Conservation (phyloP, 2,888 invertebrate species). For the Drosophila anomalata region DNA sequence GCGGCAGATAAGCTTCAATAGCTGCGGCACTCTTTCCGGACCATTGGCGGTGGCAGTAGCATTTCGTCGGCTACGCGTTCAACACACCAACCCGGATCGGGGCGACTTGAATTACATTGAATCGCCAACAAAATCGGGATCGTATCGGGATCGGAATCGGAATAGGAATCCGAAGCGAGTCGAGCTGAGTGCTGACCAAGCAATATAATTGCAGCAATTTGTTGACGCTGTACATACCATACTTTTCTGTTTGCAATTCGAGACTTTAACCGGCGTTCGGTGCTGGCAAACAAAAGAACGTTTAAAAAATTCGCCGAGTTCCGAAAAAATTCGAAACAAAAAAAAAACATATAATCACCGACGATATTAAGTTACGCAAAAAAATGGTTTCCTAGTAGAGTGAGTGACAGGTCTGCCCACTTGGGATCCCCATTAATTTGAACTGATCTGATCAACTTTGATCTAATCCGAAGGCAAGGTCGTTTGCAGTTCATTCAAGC, state of each 20-base stretch:
- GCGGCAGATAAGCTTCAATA: conserved; percentile 47
- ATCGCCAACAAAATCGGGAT: conserved; percentile 34
- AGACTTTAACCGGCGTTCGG: conserved; percentile 13
- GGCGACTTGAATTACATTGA: conserved; percentile 35
- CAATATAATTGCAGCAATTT: conserved; percentile 39
- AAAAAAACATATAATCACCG: conserved; percentile 19
- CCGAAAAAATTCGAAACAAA: conserved; percentile 13
- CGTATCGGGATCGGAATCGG: conserved; percentile 22
- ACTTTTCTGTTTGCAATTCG: conserved; percentile 24
- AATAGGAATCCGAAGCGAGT: conserved; percentile 1
- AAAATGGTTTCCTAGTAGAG: conserved; percentile 33
- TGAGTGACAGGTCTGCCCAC: conserved; percentile 34
- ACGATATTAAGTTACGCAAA: conserved; percentile 32
- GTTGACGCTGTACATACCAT: conserved; percentile 30
- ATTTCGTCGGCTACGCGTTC: conserved; percentile 75
- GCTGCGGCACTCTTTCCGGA: conserved; percentile 74
- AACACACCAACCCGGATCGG: conserved; percentile 69
- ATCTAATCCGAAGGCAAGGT: conserved; percentile 64
- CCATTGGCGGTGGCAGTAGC: conserved; percentile 81
- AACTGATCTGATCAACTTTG: conserved; percentile 43
- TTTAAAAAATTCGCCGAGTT: conserved; percentile 31
- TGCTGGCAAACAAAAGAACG: conserved; percentile 31
- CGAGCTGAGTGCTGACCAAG: conserved; percentile 1
- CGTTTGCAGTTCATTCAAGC: conserved; percentile 51
- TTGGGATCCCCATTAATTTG: conserved; percentile 34